Evolutionary conservation across 1,140 invertebrate species (phyloP).

Genomic region (Teleopsis dalmanni): DNA sequence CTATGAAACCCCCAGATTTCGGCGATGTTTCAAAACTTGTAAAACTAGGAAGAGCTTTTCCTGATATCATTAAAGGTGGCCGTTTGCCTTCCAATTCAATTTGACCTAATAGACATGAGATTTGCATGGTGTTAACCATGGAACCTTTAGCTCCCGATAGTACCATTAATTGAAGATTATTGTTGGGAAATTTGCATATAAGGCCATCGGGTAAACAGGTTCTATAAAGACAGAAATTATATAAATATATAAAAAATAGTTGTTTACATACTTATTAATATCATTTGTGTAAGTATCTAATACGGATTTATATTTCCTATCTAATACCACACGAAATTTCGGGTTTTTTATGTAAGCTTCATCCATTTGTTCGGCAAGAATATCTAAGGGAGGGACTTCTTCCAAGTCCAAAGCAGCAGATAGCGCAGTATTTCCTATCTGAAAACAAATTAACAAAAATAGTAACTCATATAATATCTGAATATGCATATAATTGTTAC

Average conservation of each 20-base stretch:
- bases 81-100: conserved; percentile 97
- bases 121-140: conserved; percentile 93
- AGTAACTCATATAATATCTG: conserved; percentile 48
- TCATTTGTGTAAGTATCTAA: conserved; percentile 81
- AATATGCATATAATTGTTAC: conserved; percentile 35
- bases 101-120: conserved; percentile 93
- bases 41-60: conserved; percentile 85
- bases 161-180: conserved; percentile 97
- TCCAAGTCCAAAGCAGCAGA: conserved; percentile 64
- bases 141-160: conserved; percentile 97
- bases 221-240: conserved; percentile 16
- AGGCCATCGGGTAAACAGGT: conserved; percentile 75
- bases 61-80: conserved; percentile 90
- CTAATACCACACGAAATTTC: conserved; percentile 68
- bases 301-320: conserved; percentile 76
- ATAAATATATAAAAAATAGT: neutral
- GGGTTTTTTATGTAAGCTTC: conserved; percentile 64
- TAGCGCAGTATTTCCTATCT: conserved; percentile 47
- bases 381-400: conserved; percentile 43
- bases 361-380: conserved; percentile 61
- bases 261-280: conserved; percentile 66
- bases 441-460: neutral
- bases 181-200: conserved; percentile 80
- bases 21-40: conserved; percentile 83
- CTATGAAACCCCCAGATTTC: conserved; percentile 92